These are phyloP conservation scores for Acyrthosiphon pisum DNA, from an alignment of 1,140 invertebrate species.

Conservation along the genomic window DNA sequence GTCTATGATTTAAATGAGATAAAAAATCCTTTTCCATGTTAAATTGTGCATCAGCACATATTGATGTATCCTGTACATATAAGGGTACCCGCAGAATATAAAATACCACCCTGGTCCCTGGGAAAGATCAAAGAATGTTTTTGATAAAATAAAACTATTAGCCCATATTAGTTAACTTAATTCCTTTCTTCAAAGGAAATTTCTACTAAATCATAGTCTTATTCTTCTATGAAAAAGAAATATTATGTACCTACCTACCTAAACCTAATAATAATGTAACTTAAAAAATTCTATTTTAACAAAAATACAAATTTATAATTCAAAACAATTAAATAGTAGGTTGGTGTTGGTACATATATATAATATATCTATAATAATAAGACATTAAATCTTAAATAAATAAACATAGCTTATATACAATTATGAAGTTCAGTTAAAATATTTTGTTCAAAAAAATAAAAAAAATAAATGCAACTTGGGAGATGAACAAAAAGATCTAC, in stretches of 20 bases:
- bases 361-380: too few relatives aligned
- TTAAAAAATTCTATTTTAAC: neutral
- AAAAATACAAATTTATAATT: neutral
- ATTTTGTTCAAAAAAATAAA: neutral
- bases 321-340: neutral
- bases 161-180: neutral
- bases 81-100: neutral
- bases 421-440: neutral
- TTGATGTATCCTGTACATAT: neutral
- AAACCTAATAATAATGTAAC: neutral
- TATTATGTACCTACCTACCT: neutral
- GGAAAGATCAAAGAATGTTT: neutral
- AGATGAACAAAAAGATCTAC: too few relatives aligned
- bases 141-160: neutral
- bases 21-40: neutral
- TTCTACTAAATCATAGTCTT: neutral
- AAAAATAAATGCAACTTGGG: neutral
- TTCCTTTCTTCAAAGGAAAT: neutral
- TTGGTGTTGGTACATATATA: too few relatives aligned
- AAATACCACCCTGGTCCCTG: neutral
- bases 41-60: neutral
- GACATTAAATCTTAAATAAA: too few relatives aligned
- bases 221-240: neutral
- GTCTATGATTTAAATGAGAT: neutral
- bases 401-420: too few relatives aligned